Evolutionary conservation across 2,113 vertebrate genomes (phyloP).

Genomic region (Chionomys nivalis): DNA sequence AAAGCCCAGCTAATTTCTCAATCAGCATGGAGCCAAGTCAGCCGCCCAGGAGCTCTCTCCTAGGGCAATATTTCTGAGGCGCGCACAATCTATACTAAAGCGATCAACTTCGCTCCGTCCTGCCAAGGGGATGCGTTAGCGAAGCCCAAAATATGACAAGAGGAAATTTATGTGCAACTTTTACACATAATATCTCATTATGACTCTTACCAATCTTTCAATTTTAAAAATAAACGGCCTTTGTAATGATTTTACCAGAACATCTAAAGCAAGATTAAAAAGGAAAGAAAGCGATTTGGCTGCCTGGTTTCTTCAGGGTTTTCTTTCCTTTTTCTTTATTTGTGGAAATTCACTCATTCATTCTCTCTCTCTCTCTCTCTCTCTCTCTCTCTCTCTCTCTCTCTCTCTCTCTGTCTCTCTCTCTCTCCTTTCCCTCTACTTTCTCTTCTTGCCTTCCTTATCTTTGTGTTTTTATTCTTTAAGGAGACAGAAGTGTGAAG

Average conservation of each 20-base stretch:
- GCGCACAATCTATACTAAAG: constrained; percentile 92
- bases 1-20: constrained; percentile 91
- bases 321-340: not conserved
- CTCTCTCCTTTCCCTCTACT: not conserved
- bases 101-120: constrained; percentile 88
- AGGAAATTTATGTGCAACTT: constrained; percentile 94
- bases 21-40: constrained; percentile 91
- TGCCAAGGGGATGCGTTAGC: constrained; percentile 89
- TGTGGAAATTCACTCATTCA: not conserved
- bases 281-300: constrained; percentile 84
- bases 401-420: not conserved
- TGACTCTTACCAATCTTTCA: constrained; percentile 92
- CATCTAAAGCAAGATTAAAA: constrained; percentile 88
- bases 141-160: constrained; percentile 91
- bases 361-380: no score
- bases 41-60: constrained; percentile 90
- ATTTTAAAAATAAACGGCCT: constrained; percentile 92
- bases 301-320: constrained; percentile 74
- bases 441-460: constrained; percentile 50
- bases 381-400: not conserved
- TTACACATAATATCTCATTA: constrained; percentile 94
- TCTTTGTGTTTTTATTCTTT: constrained; percentile 79
- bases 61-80: constrained; percentile 90
- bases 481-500: constrained; percentile 80
- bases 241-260: constrained; percentile 91